Percentiles rank a stretch among this genome's conserved stretches.
Conservation (phyloP, 2,888 invertebrate species). For the Notodonta ziczac region DNA sequence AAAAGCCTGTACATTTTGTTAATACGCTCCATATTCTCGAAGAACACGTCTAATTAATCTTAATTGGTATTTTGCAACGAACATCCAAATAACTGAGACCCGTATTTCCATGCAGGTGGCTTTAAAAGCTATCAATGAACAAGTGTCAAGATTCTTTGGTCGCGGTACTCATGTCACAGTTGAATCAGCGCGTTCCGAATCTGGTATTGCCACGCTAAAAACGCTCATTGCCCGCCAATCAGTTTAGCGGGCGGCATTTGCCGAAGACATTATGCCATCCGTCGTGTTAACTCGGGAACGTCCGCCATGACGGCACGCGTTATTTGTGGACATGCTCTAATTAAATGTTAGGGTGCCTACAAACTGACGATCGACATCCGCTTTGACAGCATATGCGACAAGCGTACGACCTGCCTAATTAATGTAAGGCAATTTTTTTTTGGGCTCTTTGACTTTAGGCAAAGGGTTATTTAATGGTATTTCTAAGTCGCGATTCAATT, state of each 20-base stretch:
- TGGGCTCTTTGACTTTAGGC: no score
- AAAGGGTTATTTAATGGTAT: no score
- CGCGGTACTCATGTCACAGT: constrained; percentile 49
- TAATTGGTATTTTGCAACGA: constrained; percentile 57
- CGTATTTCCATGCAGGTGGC: constrained; percentile 12
- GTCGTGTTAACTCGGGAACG: constrained; percentile 17
- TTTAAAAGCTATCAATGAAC: constrained; percentile 24
- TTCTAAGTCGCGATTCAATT: no score
- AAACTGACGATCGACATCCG: background rate
- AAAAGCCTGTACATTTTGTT: constrained; percentile 11
- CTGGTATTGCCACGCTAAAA: constrained; percentile 69
- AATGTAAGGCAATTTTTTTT: no score
- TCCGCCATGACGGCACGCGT: constrained; percentile 59
- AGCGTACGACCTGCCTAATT: no score
- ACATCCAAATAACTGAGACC: constrained; percentile 37
- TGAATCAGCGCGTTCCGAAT: constrained; percentile 60
- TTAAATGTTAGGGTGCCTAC: background rate
- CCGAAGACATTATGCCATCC: constrained; percentile 54
- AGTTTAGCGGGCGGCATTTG: constrained; percentile 70
- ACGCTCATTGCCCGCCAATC: constrained; percentile 74
- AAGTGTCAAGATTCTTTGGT: constrained; percentile 42
- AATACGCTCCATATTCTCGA: constrained; percentile 33
- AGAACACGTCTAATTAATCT: constrained; percentile 57
- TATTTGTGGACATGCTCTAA: constrained; percentile 1
- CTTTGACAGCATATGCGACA: no score